These are phyloP conservation scores for Toxonevra muliebris DNA, from an alignment of 2,888 invertebrate species.

Conservation along the genomic window DNA sequence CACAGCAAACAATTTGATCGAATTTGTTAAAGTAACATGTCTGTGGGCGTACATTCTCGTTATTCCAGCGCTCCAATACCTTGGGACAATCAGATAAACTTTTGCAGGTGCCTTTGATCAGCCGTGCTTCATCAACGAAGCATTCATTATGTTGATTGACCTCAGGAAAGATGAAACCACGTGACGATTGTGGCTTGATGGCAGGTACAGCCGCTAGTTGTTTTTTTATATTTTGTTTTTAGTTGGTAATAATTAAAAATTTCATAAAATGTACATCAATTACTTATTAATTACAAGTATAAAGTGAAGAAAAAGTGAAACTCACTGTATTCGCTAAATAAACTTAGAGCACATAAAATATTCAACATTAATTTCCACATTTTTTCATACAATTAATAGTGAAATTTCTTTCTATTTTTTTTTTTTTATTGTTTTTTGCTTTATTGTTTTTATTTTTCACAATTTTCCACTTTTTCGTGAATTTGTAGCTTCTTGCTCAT, in stretches of 20 bases:
- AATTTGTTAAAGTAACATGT: slow-evolving; percentile 56
- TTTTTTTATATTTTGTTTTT: neutral
- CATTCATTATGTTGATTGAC: slow-evolving; percentile 49
- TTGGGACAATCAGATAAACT: slow-evolving; percentile 47
- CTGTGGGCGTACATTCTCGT: slow-evolving; percentile 45
- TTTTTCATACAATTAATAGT: neutral
- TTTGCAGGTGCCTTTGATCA: slow-evolving; percentile 46
- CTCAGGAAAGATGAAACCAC: slow-evolving; percentile 49
- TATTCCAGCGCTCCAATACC: slow-evolving; percentile 47
- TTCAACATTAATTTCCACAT: slow-evolving; percentile 11
- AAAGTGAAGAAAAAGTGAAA: neutral
- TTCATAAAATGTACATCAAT: too few species aligned
- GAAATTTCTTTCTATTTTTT: neutral
- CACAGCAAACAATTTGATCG: slow-evolving; percentile 55
- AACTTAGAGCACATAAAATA: slow-evolving; percentile 3
- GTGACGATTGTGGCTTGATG: slow-evolving; percentile 41
- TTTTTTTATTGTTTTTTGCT: neutral
- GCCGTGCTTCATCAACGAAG: slow-evolving; percentile 41
- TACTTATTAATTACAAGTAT: too few species aligned
- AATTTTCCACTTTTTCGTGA: neutral
- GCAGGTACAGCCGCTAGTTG: slow-evolving; percentile 40
- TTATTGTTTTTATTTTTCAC: neutral
- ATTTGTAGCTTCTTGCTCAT: neutral
- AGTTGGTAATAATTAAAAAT: neutral
- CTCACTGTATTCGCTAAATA: slow-evolving; percentile 21